These are phyloP conservation scores for Tretioscincus oriximinensis DNA, from an alignment of 2,113 vertebrate species.

Conservation along the genomic window DNA sequence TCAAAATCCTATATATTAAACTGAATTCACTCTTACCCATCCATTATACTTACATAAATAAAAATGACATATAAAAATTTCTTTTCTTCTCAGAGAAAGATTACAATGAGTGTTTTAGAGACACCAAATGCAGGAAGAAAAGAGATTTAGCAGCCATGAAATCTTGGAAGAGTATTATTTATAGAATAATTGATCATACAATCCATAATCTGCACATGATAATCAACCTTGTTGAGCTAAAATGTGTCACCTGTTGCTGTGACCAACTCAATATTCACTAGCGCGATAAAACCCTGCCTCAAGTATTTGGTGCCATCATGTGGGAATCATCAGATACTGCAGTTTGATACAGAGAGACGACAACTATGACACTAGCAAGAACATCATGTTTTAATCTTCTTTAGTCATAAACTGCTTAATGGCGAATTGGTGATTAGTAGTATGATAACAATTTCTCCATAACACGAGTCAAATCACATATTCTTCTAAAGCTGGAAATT, in stretches of 20 bases:
- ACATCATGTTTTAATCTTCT: too few species aligned
- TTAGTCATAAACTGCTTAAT: too few species aligned
- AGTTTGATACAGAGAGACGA: not conserved
- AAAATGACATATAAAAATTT: not conserved
- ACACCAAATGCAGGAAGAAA: not conserved
- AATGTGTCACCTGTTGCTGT: not conserved
- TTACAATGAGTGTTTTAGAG: too few species aligned
- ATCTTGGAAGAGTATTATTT: not conserved
- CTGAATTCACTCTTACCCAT: not conserved
- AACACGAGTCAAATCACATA: too few species aligned
- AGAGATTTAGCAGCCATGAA: too few species aligned
- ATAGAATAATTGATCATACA: not conserved
- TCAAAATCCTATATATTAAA: not conserved
- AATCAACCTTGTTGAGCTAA: not conserved
- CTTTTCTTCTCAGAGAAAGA: not conserved
- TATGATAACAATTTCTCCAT: not conserved
- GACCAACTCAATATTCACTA: not conserved
- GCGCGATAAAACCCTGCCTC: not conserved
- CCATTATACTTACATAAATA: not conserved
- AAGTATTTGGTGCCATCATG: slow-evolving; percentile 72
- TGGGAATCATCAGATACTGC: slow-evolving; percentile 59
- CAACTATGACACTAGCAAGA: not conserved
- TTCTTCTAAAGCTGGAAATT: too few species aligned
- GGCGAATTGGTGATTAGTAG: not conserved
- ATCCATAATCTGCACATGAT: not conserved